Conservation (phyloP, 2,888 invertebrate species). For the Rotaria socialis region DNA sequence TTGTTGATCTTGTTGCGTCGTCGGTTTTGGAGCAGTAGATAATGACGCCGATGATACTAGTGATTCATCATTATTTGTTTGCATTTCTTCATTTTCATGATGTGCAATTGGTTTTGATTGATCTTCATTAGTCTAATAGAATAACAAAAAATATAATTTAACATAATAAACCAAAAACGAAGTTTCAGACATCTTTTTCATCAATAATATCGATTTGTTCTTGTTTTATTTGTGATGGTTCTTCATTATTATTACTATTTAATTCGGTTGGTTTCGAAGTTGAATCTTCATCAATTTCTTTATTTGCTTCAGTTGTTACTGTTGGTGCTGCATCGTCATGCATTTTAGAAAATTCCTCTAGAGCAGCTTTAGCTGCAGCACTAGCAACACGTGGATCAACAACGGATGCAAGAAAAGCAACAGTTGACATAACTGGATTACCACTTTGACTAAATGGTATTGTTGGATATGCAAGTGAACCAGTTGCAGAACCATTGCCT, state of each 20-base stretch:
- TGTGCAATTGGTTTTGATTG: constrained; percentile 48
- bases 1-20: neutral
- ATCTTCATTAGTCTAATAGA: neutral
- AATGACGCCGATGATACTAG: constrained; percentile 45
- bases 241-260: constrained; percentile 39
- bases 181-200: neutral
- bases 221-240: constrained; percentile 48
- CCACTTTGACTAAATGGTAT: constrained; percentile 94
- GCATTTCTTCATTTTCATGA: constrained; percentile 48
- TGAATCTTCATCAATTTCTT: neutral
- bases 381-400: constrained; percentile 96
- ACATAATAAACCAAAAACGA: neutral
- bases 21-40: constrained; percentile 23
- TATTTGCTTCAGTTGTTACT: constrained; percentile 65
- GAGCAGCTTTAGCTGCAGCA: constrained; percentile 92
- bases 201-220: constrained; percentile 50
- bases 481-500: constrained; percentile 57
- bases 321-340: constrained; percentile 88
- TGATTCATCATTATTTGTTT: constrained; percentile 45
- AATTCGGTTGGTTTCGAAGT: neutral
- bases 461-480: constrained; percentile 92
- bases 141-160: no score
- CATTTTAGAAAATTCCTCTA: constrained; percentile 90
- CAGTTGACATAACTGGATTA: constrained; percentile 99
- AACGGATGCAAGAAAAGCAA: constrained; percentile 94